A percentile compares a stretch with the other conserved stretches of the same genome.
Conservation (phyloP, 2,113 vertebrate species). For the Ammodytes marinus region DNA sequence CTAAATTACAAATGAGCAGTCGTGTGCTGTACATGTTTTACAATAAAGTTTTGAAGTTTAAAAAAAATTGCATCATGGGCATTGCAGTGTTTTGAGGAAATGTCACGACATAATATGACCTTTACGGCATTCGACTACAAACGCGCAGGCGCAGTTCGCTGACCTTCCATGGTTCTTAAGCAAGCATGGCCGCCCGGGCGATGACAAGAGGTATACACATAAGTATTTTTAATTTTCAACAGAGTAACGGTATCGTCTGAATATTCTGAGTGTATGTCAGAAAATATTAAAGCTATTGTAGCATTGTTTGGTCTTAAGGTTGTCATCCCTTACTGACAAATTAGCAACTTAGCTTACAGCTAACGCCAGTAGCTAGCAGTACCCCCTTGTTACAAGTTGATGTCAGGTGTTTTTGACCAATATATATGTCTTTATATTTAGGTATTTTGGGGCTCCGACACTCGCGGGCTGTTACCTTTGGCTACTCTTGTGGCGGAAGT, state of each 20-base stretch:
- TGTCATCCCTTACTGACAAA: not conserved
- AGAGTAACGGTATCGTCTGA: rapidly evolving
- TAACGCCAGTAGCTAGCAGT: constrained; percentile 12
- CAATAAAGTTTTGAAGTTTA: constrained; percentile 62
- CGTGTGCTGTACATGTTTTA: not conserved
- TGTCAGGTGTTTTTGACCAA: not conserved
- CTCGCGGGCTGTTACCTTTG: constrained; percentile 20
- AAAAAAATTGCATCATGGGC: constrained; percentile 7
- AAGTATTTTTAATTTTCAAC: rapidly evolving
- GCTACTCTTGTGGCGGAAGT: constrained; percentile 36
- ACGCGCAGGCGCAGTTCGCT: constrained; percentile 58
- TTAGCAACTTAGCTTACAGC: not conserved
- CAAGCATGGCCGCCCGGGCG: constrained; percentile 79
- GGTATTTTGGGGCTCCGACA: constrained; percentile 67
- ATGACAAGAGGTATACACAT: constrained; percentile 75
- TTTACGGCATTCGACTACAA: constrained; percentile 46
- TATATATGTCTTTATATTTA: constrained; percentile 25
- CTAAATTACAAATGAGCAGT: not conserved
- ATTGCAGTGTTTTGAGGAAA: constrained; percentile 33
- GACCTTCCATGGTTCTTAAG: constrained; percentile 61
- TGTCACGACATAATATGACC: not conserved
- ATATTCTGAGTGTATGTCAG: not conserved
- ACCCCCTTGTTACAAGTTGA: not conserved
- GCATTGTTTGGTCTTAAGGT: not conserved
- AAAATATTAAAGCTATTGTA: rapidly evolving